Percentiles rank a stretch among this genome's conserved stretches.
Conservation (phyloP, 2,113 vertebrate species). For the Platichthys stellatus region DNA sequence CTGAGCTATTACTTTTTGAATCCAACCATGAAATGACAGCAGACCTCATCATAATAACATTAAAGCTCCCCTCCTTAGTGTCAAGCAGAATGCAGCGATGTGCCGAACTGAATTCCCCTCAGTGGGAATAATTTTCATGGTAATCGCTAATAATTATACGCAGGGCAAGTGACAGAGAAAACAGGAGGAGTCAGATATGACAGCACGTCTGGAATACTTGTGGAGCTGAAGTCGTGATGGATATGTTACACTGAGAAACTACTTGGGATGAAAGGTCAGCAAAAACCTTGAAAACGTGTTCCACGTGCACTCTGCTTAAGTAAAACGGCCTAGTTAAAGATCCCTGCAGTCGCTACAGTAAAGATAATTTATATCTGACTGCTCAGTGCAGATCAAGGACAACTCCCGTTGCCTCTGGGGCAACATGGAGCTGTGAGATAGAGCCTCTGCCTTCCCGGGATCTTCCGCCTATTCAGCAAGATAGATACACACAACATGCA, state of each 20-base stretch:
- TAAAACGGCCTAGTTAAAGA: not conserved
- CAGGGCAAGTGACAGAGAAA: conserved; percentile 37
- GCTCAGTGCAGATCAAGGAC: not conserved
- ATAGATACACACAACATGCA: not conserved
- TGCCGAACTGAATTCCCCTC: conserved; percentile 58
- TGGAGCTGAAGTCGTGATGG: not conserved
- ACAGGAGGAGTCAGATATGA: conserved; percentile 23
- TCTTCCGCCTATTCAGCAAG: not conserved
- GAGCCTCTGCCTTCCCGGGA: not conserved
- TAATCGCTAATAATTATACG: conserved; percentile 61
- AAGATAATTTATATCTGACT: conserved; percentile 1
- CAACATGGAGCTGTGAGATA: conserved; percentile 2
- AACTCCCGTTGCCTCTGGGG: not conserved
- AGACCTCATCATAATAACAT: conserved; percentile 66
- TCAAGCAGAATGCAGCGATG: conserved; percentile 56
- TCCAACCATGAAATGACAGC: conserved; percentile 68
- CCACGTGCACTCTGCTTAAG: not conserved
- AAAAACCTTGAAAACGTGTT: not conserved
- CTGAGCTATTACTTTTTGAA: conserved; percentile 62
- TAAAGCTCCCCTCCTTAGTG: conserved; percentile 57
- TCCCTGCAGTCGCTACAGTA: not conserved
- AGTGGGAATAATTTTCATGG: conserved; percentile 66
- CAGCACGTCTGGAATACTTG: not conserved
- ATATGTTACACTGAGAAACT: not conserved
- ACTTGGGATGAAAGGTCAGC: not conserved